Conservation (phyloP, 2,113 vertebrate genomes). For the Cyprinodon brontotheroides region DNA sequence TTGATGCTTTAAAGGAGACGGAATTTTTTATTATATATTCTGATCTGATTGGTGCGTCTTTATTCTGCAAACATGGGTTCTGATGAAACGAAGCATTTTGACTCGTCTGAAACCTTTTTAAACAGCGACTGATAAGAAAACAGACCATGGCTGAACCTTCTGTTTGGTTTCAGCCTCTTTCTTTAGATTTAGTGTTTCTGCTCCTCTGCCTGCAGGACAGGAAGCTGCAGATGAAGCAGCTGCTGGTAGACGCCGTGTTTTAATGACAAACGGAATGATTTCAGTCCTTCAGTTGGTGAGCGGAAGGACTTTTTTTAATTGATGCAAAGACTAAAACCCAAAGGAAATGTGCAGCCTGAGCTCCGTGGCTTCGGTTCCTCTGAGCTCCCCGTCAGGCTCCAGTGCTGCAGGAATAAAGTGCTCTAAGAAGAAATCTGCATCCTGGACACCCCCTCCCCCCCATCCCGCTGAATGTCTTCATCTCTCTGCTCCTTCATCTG, state of each 20-base stretch:
- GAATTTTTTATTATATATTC: background rate
- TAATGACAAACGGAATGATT: background rate
- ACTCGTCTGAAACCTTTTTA: no score
- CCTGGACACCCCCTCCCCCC: background rate
- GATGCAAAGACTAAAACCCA: background rate
- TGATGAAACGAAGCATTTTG: no score
- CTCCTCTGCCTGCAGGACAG: background rate
- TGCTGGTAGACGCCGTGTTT: background rate
- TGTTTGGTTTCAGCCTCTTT: background rate
- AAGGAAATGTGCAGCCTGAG: background rate
- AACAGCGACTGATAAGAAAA: no score
- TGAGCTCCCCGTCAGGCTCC: background rate
- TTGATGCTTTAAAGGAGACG: no score
- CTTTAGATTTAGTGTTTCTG: background rate
- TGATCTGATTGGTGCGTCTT: background rate
- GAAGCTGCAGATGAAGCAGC: background rate
- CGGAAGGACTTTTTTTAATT: background rate
- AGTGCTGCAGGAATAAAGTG: slow-evolving; percentile 35
- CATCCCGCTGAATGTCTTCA: background rate
- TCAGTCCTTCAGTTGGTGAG: background rate
- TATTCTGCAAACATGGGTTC: no score
- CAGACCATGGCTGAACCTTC: background rate
- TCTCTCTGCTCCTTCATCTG: background rate
- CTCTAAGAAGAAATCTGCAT: slow-evolving; percentile 15
- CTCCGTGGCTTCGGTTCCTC: background rate